These are phyloP conservation scores for Chelonus insularis DNA, from an alignment of 1,140 invertebrate species.

Conservation along the genomic window DNA sequence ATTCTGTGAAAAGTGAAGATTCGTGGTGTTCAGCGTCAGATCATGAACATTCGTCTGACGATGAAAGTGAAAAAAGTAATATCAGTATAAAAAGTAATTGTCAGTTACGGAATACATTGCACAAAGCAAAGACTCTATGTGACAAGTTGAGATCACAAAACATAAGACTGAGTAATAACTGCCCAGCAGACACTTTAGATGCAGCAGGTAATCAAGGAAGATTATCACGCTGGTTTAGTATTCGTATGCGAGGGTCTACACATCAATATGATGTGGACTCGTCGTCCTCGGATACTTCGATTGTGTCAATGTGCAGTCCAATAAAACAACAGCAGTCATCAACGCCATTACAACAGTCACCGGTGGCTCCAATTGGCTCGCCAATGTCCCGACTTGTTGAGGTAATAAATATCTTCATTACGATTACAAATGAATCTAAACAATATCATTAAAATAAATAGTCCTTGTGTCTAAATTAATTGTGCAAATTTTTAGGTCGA, in stretches of 20 bases:
- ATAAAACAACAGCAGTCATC: slow-evolving; percentile 46
- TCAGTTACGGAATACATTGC: slow-evolving; percentile 69
- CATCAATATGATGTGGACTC: slow-evolving; percentile 74
- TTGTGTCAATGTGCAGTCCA: slow-evolving; percentile 50
- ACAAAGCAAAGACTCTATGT: slow-evolving; percentile 71
- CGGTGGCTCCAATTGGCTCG: slow-evolving; percentile 23
- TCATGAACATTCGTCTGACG: slow-evolving; percentile 65
- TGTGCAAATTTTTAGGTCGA: slow-evolving; percentile 47
- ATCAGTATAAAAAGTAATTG: slow-evolving; percentile 67
- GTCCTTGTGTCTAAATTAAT: slow-evolving; percentile 7
- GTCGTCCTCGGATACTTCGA: slow-evolving; percentile 47
- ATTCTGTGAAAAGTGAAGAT: slow-evolving; percentile 61
- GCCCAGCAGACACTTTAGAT: slow-evolving; percentile 58
- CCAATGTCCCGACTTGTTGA: slow-evolving; percentile 23
- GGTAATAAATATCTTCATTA: background rate
- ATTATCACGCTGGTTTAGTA: slow-evolving; percentile 82
- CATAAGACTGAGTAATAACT: slow-evolving; percentile 47
- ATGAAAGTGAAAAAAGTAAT: slow-evolving; percentile 65
- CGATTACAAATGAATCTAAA: background rate
- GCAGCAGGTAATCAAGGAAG: slow-evolving; percentile 65
- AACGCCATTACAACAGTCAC: slow-evolving; percentile 15
- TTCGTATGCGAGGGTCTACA: slow-evolving; percentile 75
- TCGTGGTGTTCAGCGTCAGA: slow-evolving; percentile 67
- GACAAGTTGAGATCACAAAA: slow-evolving; percentile 69
- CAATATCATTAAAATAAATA: background rate